These are phyloP conservation scores for Cephus spinipes DNA, from an alignment of 2,888 invertebrate species.

Conservation along the genomic window DNA sequence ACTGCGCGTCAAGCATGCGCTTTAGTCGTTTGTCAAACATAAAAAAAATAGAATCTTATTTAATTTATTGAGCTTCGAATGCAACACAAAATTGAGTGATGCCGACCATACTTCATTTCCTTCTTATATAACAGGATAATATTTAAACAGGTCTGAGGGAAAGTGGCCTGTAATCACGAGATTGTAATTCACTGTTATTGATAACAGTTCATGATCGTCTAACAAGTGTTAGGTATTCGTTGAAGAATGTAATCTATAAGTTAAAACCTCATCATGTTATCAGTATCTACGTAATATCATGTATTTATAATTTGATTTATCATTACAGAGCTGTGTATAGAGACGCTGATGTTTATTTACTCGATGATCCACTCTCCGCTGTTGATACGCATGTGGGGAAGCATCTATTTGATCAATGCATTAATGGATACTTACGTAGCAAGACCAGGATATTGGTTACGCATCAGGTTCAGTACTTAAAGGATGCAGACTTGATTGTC, in stretches of 20 bases:
- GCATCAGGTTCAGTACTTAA: conserved; percentile 84
- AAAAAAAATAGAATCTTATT: too few relatives aligned
- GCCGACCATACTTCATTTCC: too few relatives aligned
- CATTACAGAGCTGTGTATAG: conserved; percentile 77
- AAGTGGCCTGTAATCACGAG: too few relatives aligned
- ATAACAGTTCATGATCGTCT: not conserved
- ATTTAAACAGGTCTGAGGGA: too few relatives aligned
- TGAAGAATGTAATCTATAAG: not conserved
- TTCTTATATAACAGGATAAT: too few relatives aligned
- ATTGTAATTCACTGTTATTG: not conserved
- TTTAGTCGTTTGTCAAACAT: too few relatives aligned
- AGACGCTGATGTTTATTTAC: conserved; percentile 80
- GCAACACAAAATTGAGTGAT: too few relatives aligned
- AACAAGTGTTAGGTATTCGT: not conserved
- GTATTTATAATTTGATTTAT: not conserved
- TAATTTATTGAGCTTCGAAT: too few relatives aligned
- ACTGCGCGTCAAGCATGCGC: too few relatives aligned
- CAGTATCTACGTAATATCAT: not conserved
- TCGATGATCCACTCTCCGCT: conserved; percentile 85
- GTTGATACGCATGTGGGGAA: conserved; percentile 83
- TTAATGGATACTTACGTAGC: conserved; percentile 73
- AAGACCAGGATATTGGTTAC: conserved; percentile 84
- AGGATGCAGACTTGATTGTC: conserved; percentile 74
- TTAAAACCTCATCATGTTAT: not conserved
- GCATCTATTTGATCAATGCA: conserved; percentile 81